Evolutionary conservation across 2,113 vertebrate genomes (phyloP).

Genomic region (Menidia beryllina): DNA sequence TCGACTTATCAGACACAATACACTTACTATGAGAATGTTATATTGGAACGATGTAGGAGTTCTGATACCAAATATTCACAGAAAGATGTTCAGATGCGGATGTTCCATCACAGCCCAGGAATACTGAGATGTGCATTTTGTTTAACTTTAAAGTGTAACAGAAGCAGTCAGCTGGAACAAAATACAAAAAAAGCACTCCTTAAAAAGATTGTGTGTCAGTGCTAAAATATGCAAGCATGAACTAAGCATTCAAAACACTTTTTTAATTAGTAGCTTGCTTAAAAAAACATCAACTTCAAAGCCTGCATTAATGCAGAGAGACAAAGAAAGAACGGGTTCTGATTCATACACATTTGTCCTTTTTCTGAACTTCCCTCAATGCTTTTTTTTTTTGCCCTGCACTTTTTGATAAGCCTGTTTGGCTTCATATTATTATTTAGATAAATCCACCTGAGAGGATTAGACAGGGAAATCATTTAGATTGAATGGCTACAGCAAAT

Average conservation of each 20-base stretch:
- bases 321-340: background rate
- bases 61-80: too few relatives aligned
- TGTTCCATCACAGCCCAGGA: too few relatives aligned
- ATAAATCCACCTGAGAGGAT: slow-evolving; percentile 3
- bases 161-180: too few relatives aligned
- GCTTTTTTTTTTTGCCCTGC: background rate
- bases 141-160: too few relatives aligned
- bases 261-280: background rate
- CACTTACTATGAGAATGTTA: background rate
- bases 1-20: too few relatives aligned
- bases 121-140: too few relatives aligned
- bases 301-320: background rate
- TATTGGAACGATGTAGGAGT: too few relatives aligned
- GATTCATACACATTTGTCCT: background rate
- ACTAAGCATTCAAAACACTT: background rate
- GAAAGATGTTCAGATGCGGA: too few relatives aligned
- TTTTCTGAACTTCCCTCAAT: background rate
- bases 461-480: background rate
- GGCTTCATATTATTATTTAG: background rate
- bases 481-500: slow-evolving; percentile 1
- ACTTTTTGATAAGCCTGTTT: background rate
- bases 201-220: too few relatives aligned
- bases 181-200: too few relatives aligned
- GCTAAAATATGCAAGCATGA: background rate
- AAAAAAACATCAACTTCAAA: background rate